Percentiles rank a stretch among this genome's conserved stretches.
phyloP scores from a whole-genome alignment of 1,140 invertebrate species.

The Laupala kohalensis region DNA sequence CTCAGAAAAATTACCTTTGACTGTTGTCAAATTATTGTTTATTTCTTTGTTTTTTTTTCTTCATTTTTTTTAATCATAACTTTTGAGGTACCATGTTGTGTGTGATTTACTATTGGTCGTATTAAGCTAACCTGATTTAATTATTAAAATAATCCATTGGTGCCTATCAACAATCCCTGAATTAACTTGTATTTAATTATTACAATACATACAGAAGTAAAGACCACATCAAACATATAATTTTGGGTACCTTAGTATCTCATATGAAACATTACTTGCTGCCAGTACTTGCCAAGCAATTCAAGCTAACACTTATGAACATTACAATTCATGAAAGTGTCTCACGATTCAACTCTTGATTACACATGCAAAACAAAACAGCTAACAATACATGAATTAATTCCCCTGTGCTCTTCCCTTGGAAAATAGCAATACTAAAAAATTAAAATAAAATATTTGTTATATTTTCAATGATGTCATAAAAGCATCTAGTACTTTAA shows the following conservation, averaged over 20 bases:
- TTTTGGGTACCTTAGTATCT: background rate
- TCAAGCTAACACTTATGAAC: background rate
- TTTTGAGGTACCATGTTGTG: conserved; percentile 12
- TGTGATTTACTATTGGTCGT: conserved; percentile 3
- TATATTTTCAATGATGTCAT: background rate
- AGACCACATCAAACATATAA: background rate
- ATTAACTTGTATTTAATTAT: background rate
- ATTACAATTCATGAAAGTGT: background rate
- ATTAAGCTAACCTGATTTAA: background rate
- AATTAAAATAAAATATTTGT: background rate
- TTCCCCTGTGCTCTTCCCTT: background rate
- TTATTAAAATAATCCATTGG: conserved; percentile 1
- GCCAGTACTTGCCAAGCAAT: background rate
- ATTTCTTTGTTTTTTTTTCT: background rate
- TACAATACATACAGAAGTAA: background rate
- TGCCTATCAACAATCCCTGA: conserved; percentile 7
- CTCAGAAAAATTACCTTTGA: background rate
- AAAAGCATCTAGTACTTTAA: background rate
- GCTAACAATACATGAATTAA: background rate
- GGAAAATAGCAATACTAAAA: background rate
- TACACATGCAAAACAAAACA: background rate
- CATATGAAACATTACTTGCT: background rate
- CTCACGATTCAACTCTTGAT: background rate
- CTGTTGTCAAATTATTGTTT: background rate
- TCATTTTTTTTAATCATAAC: background rate